These are phyloP conservation scores for Hydrolagus affinis DNA, from an alignment of 2,113 vertebrate species.

Conservation along the genomic window DNA sequence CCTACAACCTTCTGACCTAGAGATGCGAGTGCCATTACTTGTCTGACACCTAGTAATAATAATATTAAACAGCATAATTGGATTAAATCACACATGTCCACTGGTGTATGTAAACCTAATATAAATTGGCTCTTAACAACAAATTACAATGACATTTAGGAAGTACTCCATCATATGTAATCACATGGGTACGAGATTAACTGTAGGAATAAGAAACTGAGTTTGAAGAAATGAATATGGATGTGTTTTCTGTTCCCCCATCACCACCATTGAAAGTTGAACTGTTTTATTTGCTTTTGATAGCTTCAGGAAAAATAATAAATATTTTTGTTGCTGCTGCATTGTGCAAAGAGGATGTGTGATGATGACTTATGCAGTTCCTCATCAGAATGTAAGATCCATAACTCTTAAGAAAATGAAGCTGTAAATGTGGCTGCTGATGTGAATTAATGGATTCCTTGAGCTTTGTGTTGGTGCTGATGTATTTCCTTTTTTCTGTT, in stretches of 20 bases:
- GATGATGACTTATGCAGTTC: not conserved
- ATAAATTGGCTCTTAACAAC: too few species aligned
- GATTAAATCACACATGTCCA: too few species aligned
- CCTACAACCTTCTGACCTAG: too few species aligned
- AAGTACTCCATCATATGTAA: not conserved
- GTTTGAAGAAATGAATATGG: not conserved
- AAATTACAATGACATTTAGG: not conserved
- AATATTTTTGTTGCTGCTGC: not conserved
- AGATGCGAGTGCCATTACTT: too few species aligned
- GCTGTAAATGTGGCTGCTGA: not conserved
- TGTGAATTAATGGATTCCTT: not conserved
- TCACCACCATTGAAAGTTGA: not conserved
- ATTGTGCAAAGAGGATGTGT: not conserved
- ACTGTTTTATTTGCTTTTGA: not conserved
- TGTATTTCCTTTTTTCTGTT: not conserved
- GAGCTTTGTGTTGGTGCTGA: not conserved
- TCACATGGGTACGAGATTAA: not conserved
- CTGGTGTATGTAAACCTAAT: too few species aligned
- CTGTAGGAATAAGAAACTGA: not conserved
- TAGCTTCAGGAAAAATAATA: not conserved
- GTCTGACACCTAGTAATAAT: too few species aligned
- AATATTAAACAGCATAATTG: too few species aligned
- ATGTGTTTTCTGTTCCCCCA: not conserved
- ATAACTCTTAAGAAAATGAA: slow-evolving; percentile 8
- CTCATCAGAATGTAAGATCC: not conserved